Conservation (phyloP, 2,888 invertebrate genomes). For the Macrophya annulata region DNA sequence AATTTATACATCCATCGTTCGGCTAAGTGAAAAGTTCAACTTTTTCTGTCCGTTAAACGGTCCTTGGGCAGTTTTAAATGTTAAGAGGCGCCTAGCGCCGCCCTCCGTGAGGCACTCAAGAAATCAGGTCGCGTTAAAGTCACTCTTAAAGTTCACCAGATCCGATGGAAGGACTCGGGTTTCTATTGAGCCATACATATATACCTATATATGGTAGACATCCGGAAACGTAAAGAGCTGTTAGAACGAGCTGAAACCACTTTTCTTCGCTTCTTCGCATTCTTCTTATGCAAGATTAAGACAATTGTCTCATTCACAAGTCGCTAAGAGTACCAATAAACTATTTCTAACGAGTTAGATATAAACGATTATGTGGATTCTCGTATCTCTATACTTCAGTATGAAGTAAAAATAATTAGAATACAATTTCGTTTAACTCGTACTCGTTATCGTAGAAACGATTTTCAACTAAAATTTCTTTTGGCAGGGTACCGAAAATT, state of each 20-base stretch:
- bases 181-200: slow-evolving; percentile 21
- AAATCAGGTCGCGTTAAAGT: slow-evolving; percentile 53
- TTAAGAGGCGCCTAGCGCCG: slow-evolving; percentile 49
- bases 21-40: slow-evolving; percentile 49
- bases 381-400: neutral
- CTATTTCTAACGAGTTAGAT: neutral
- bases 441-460: neutral
- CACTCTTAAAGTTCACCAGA: slow-evolving; percentile 54
- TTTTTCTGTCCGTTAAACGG: slow-evolving; percentile 51
- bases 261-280: neutral
- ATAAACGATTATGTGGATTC: neutral
- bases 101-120: slow-evolving; percentile 46
- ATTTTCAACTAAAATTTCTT: too few species aligned
- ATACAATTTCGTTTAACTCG: neutral
- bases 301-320: slow-evolving; percentile 4
- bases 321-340: neutral
- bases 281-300: slow-evolving; percentile 17
- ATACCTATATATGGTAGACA: neutral
- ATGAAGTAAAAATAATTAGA: neutral
- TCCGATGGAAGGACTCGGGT: slow-evolving; percentile 44
- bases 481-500: too few species aligned
- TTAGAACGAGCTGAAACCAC: slow-evolving; percentile 29
- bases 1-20: slow-evolving; percentile 42
- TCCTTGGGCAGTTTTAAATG: slow-evolving; percentile 53
- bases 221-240: slow-evolving; percentile 32